Evolutionary conservation across 2,113 vertebrate genomes (phyloP), one percentile per base, ranked within the genome.

Genomic region (Taxidea taxus): DNA sequence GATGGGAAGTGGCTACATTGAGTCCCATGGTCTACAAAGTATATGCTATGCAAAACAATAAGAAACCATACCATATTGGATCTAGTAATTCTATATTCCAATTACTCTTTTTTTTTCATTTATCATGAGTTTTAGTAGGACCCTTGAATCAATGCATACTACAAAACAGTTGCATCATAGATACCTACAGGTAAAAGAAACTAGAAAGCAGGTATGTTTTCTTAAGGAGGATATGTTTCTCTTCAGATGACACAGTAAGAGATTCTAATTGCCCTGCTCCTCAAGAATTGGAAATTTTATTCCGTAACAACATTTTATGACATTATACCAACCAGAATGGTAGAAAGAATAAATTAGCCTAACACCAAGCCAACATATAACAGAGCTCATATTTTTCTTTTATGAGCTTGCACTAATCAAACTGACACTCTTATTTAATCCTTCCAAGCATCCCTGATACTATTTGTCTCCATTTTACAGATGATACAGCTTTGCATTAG

Each of bases 11-110:
- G 27, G 16, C 27, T 60, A 34, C 54, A 7, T 20, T 44, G 89
- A 78, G 4, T 72, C 75, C 56, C 21, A 13, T 29, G 37, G 60
- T 85, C 66, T 92, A 64, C 10, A 77, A 89, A 94, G 77, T 13
- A 87, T 95, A 90, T n/a, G 49, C 54, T 95, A 90, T n/a, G 49
- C 54, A 85, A 74, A 92, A 49, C 18, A 68, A 14, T 75, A 81
- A 74, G 77, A 94, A 68, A 42, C 21, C 3, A 0, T 16, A 44
- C 58, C 58, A 18, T 0, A 0, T 1, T 56, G 20, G 21, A 44
- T 27, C 87, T 31, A 60, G 66, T 37, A 47, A 91, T 14, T 39
- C n/a, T 42, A 7, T 3, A 9, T n/a, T 84, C 39, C 11, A 37
- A 13, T 64, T 72, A 27, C 37, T 64, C 47, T 93, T 91, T 60